phyloP scores from a whole-genome alignment of 1,140 invertebrate genomes.

The Trachymyrmex cornetzi region DNA sequence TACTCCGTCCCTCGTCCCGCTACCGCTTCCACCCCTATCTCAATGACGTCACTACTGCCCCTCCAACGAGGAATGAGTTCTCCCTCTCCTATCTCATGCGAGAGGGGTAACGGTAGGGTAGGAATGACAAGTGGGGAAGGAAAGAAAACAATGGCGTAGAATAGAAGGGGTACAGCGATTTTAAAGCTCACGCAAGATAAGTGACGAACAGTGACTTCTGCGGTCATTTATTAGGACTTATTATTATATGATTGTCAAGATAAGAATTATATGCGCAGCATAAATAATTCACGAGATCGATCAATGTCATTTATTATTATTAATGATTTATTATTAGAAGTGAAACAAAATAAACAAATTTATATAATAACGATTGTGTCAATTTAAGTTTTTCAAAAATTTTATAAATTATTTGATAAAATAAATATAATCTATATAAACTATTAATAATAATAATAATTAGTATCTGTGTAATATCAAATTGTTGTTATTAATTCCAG shows the following conservation, averaged over 20 bases:
- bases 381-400: not conserved
- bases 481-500: not conserved
- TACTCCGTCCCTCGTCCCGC: conserved; percentile 27
- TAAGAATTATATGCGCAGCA: conserved; percentile 10
- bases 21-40: conserved; percentile 58
- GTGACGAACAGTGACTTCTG: not conserved
- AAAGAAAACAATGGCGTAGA: conserved; percentile 69
- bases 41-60: conserved; percentile 75
- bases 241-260: conserved; percentile 29
- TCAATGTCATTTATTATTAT: not conserved
- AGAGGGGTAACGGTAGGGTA: conserved; percentile 37
- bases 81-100: conserved; percentile 36
- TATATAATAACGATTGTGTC: not conserved
- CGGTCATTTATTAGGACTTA: conserved; percentile 19
- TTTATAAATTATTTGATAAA: not conserved
- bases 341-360: not conserved
- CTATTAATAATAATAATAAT: not conserved
- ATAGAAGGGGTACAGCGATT: conserved; percentile 53
- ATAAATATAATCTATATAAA: conserved; percentile 14
- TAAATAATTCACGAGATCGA: conserved; percentile 19
- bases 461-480: not conserved
- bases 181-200: conserved; percentile 48
- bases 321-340: not conserved
- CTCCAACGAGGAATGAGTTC: conserved; percentile 46
- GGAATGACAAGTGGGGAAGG: conserved; percentile 23